Base-by-base conservation (phyloP, 2,113 vertebrate genomes). In the Dicentrarchus labrax region DNA sequence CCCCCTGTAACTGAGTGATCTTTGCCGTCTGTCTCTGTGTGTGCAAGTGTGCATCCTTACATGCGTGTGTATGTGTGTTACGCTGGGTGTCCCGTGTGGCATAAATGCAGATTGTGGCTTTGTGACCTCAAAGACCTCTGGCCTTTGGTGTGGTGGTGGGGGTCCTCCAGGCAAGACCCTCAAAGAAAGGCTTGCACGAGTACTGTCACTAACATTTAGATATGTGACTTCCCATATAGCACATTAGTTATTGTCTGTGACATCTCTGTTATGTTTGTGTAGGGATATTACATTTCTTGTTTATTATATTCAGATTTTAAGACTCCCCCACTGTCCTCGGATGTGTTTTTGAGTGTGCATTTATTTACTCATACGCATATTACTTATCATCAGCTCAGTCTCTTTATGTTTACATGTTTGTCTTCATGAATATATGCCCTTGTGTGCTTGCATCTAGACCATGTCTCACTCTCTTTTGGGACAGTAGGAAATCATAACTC, bases 71-170 rank as follows among this genome's bases (percentile, higher is more conserved):
- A 6, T 77, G 72, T 81, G 64, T 82, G 78, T 80, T 59, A 78
- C 71, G 80, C 50, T 68, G 41, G 59, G 15, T 0, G 15, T 88
- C 60, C 53, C 22, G 19, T 74, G 77, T 24, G 8, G 72, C 61
- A 67, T 87, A 21, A 60, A 36, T 83, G 68, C 86, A 90, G 86
- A 90, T 92, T 88, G 88, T 81, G 83, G 38, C 73, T 83, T 80
- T 80, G 74, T 84, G 87, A 93, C 88, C 88, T 72, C 47, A 13
- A 41, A 80, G 88, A 88, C 82, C 91, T 90, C 88, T 94, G 86
- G 64, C 84, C 73, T 89, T 88, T 88, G 65, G 8, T 60, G 76
- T 76, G 60, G 30, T 86, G 30, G 68, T 8, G 9, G 69, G 77
- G 79, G n/a, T 85, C 57, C 41, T 85, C 13, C 19, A 39, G 22